Conservation (phyloP, 2,888 invertebrate species). For the Doris montereyensis region DNA sequence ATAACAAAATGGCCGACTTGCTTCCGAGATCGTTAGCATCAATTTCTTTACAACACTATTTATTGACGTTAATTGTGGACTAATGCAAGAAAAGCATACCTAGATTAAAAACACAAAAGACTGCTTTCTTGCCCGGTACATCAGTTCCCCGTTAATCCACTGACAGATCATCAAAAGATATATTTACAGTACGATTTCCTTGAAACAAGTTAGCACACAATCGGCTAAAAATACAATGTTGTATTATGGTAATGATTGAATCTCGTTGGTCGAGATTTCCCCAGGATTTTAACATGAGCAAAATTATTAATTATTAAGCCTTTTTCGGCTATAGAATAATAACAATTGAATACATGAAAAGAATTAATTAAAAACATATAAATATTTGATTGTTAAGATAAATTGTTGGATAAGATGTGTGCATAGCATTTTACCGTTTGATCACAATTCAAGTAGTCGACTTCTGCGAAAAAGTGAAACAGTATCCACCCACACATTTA, state of each 20-base stretch:
- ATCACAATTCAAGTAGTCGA: no score
- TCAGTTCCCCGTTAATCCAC: not conserved
- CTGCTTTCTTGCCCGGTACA: not conserved
- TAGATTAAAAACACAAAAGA: not conserved
- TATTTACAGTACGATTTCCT: conserved; percentile 41
- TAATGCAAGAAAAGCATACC: not conserved
- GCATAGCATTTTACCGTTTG: no score
- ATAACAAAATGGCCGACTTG: conserved; percentile 37
- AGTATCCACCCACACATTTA: no score
- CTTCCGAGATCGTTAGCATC: no score
- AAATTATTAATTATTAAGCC: not conserved
- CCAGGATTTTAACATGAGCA: no score
- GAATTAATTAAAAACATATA: no score
- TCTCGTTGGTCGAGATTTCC: conserved; percentile 43
- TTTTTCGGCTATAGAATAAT: not conserved
- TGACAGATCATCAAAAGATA: not conserved
- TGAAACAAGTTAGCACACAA: conserved; percentile 34
- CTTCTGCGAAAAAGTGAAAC: no score
- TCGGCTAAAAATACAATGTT: conserved; percentile 36
- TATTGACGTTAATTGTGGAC: no score
- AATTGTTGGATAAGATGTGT: no score
- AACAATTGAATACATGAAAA: not conserved
- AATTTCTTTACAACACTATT: no score
- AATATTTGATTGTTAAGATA: no score
- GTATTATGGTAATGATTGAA: conserved; percentile 45